These are phyloP conservation scores for Uloborus plumipes DNA, from an alignment of 2,888 invertebrate species.

Conservation along the genomic window DNA sequence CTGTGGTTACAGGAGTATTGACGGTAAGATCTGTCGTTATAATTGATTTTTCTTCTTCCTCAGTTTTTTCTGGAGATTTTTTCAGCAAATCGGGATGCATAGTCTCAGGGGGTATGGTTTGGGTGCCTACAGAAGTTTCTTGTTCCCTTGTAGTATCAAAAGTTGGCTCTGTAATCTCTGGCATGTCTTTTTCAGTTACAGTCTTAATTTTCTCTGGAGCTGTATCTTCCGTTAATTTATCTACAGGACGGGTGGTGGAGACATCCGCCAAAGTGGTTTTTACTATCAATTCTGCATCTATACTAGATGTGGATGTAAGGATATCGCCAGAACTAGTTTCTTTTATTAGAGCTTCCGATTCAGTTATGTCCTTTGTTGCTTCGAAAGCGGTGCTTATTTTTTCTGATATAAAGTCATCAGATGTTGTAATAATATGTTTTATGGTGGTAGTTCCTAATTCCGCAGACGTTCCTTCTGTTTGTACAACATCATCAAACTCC, in stretches of 20 bases:
- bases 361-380: not conserved
- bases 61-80: not conserved
- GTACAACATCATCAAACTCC: not conserved
- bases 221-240: not conserved
- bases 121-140: not conserved
- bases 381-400: not conserved
- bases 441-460: not conserved
- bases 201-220: not conserved
- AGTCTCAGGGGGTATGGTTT: not conserved
- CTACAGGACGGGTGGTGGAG: not conserved
- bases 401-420: not conserved
- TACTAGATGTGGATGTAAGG: not conserved
- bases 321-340: not conserved
- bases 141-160: not conserved
- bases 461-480: not conserved
- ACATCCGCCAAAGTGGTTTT: not conserved
- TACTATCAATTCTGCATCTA: not conserved
- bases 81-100: not conserved
- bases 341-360: not conserved
- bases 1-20: slow-evolving; percentile 5
- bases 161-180: not conserved
- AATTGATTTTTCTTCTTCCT: not conserved
- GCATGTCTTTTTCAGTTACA: not conserved
- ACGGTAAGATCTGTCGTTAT: slow-evolving; percentile 3
- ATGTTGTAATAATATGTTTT: not conserved